phyloP scores from a whole-genome alignment of 1,140 invertebrate genomes.

The Acromyrmex charruanus region DNA sequence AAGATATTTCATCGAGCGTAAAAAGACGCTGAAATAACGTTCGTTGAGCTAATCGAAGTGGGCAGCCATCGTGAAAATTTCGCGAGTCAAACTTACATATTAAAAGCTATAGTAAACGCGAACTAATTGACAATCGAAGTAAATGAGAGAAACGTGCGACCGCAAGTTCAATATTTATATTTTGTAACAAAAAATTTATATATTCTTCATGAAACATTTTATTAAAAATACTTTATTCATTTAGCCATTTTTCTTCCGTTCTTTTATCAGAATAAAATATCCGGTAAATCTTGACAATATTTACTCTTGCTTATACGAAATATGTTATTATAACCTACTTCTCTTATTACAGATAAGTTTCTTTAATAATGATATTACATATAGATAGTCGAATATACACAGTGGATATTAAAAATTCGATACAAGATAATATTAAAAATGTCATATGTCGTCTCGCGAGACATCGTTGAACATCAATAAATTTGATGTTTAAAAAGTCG shows the following conservation, averaged over 20 bases:
- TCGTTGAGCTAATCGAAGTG: constrained; percentile 58
- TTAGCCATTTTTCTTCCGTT: not conserved
- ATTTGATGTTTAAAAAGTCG: constrained; percentile 45
- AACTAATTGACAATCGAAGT: constrained; percentile 39
- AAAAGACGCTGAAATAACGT: constrained; percentile 56
- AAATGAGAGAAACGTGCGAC: constrained; percentile 10
- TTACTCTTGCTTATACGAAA: not conserved
- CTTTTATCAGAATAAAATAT: not conserved
- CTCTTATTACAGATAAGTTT: not conserved
- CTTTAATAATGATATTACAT: constrained; percentile 32
- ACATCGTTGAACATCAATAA: constrained; percentile 39
- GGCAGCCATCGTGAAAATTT: constrained; percentile 54
- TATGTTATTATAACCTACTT: not conserved
- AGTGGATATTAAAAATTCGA: constrained; percentile 39
- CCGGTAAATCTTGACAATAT: not conserved
- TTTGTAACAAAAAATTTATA: not conserved
- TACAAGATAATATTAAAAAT: not conserved
- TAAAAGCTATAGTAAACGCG: constrained; percentile 39
- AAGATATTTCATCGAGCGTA: constrained; percentile 57
- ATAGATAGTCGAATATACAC: constrained; percentile 23
- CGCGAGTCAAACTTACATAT: constrained; percentile 29
- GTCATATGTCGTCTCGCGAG: not conserved
- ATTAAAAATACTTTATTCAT: not conserved
- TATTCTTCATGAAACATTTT: not conserved
- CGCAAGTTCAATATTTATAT: not conserved